These are phyloP conservation scores for Carollia perspicillata DNA, from an alignment of 2,113 vertebrate genomes.

Conservation along the genomic window DNA sequence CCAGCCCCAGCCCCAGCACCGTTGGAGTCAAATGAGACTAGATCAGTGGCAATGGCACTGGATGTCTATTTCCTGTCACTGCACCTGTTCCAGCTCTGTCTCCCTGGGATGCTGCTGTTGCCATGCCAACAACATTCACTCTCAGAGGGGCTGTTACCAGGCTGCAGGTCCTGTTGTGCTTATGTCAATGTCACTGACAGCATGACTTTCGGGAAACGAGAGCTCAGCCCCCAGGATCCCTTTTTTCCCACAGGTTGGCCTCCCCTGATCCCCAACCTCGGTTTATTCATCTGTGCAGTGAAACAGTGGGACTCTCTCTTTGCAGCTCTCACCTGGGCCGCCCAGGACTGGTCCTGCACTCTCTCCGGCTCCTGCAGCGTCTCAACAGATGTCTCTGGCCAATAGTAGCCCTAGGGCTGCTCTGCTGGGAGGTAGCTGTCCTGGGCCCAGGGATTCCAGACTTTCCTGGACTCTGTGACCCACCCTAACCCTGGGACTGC, in stretches of 20 bases:
- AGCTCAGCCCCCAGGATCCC: neutral
- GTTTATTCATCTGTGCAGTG: neutral
- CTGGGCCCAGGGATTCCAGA: neutral
- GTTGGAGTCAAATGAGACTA: neutral
- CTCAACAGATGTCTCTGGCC: neutral
- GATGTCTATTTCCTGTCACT: constrained; percentile 4
- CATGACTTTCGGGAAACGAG: neutral
- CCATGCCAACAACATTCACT: neutral
- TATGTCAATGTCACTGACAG: neutral
- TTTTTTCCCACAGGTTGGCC: neutral
- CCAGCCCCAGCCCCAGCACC: neutral
- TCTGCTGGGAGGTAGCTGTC: neutral
- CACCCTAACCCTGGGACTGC: neutral
- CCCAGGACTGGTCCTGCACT: neutral
- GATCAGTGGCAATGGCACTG: neutral
- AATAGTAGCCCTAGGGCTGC: neutral
- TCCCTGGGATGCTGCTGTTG: neutral
- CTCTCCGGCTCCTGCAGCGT: neutral
- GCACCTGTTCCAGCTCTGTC: neutral
- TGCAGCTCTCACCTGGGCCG: neutral
- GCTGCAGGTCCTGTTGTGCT: neutral
- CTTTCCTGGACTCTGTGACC: neutral
- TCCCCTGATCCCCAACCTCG: neutral
- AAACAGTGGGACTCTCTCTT: neutral
- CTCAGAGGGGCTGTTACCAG: neutral